Conservation (phyloP, 2,797 vertebrate genomes). For the Helicolenus hilgendorfi region DNA sequence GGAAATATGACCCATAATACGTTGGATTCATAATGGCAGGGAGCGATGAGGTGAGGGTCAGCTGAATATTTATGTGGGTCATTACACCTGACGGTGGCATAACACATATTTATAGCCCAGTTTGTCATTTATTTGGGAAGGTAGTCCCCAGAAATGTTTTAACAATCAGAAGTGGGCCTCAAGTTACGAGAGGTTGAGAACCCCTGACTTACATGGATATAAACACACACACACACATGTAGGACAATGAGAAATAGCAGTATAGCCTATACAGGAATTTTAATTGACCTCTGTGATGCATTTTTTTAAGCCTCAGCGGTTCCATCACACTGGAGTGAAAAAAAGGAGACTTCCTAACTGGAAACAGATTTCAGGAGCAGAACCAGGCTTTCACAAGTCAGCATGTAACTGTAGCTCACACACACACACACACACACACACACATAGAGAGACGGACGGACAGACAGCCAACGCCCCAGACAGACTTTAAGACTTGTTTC, state of each 20-base stretch:
- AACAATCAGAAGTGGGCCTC: too few relatives aligned
- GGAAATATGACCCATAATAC: too few relatives aligned
- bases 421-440: not conserved
- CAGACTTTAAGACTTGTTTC: conserved; percentile 60
- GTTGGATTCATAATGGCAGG: too few relatives aligned
- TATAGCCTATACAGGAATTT: conserved; percentile 72
- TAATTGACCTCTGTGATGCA: conserved; percentile 78
- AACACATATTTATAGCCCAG: too few relatives aligned
- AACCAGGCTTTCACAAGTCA: conserved; percentile 69
- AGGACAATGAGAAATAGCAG: conserved; percentile 65
- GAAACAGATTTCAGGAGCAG: conserved; percentile 88
- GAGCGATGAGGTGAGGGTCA: too few relatives aligned
- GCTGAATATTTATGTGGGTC: too few relatives aligned
- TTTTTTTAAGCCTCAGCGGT: conserved; percentile 71
- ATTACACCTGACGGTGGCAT: too few relatives aligned
- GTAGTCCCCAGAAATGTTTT: too few relatives aligned
- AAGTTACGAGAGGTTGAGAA: too few relatives aligned
- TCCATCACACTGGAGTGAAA: conserved; percentile 70
- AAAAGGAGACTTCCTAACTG: conserved; percentile 79
- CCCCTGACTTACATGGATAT: not conserved
- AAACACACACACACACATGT: conserved; percentile 6
- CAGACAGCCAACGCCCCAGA: conserved; percentile 84
- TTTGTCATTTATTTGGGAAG: too few relatives aligned
- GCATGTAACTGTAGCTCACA: conserved; percentile 74
- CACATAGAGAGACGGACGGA: conserved; percentile 27